Base-by-base conservation (phyloP, 2,797 vertebrate species). In the Miichthys miiuy region DNA sequence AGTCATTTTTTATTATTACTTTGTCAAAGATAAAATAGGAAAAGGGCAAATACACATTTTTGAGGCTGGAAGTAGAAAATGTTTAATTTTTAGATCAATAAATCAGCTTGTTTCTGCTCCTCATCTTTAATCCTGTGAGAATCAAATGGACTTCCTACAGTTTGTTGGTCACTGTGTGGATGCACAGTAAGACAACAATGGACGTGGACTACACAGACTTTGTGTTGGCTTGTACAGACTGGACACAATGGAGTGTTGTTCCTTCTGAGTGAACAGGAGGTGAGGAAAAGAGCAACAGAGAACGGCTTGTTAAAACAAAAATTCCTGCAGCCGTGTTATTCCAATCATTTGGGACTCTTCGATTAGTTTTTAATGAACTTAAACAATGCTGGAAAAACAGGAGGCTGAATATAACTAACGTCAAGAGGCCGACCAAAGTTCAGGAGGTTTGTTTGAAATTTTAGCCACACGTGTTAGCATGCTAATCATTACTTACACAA, bases 171-270 rank as follows among this genome's bases (percentile, higher is more conserved):
- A 0, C 64, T 21, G 60, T 38, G 61, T 48, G 57, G 30, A 66
- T 18, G 8, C 27, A 3, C 63, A 9, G 62, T 3, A 0, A 62
- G 51, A 81, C 77, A 75, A 77, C 77, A 75, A 75, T 56, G 46
- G 60, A 44, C 10, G 64, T 17, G 69, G 38, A 81, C 76, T 25
- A 46, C 27, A 38, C 65, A 18, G 50, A 68, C 70, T 52, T 42
- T 64, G 8, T 61, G 73, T 73, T 52, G 27, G 68, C 12, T 56
- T 70, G 61, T 21, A 60, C 56, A 54, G 75, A 56, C 54, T 14
- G 51, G 5, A 79, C 68, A 87, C 75, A 86, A 76, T 72, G 57
- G 18, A 2, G 66, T 7, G 67, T 11, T 86, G 85, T 77, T 84
- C 60, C 75, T 80, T 30, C 67, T 1, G 18, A 55, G 54, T 57